phyloP scores from a whole-genome alignment of 2,113 vertebrate species.

The Regulus satrapa region DNA sequence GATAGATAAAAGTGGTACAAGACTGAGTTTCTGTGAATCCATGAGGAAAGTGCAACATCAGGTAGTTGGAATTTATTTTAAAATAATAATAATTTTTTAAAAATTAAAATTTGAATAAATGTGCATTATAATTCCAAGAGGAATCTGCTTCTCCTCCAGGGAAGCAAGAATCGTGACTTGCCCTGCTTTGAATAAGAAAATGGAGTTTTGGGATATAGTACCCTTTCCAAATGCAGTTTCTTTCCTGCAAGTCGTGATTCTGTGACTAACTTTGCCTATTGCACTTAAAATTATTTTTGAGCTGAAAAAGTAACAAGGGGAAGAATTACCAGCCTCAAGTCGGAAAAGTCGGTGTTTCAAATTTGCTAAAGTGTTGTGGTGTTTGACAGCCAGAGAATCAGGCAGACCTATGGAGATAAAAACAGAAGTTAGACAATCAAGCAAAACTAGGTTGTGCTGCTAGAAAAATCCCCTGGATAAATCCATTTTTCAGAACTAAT shows the following conservation, averaged over 20 bases:
- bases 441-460: neutral
- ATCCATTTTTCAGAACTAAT: neutral
- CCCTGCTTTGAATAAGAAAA: neutral
- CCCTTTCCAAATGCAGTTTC: neutral
- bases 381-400: neutral
- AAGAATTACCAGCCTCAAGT: slow-evolving; percentile 32
- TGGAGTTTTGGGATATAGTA: neutral
- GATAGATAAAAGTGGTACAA: neutral
- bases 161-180: neutral
- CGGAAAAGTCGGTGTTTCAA: neutral
- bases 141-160: neutral
- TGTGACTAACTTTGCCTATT: neutral
- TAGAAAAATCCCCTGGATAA: neutral
- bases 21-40: neutral
- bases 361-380: neutral
- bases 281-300: neutral
- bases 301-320: neutral
- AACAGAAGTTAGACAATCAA: neutral
- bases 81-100: too few relatives aligned
- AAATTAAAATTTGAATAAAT: neutral
- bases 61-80: neutral
- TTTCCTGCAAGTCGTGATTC: neutral
- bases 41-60: neutral
- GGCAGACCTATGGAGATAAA: neutral
- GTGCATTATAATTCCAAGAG: neutral